Percentiles rank a stretch among this genome's conserved stretches.
phyloP scores from a whole-genome alignment of 2,797 vertebrate species.

The Coluber constrictor region DNA sequence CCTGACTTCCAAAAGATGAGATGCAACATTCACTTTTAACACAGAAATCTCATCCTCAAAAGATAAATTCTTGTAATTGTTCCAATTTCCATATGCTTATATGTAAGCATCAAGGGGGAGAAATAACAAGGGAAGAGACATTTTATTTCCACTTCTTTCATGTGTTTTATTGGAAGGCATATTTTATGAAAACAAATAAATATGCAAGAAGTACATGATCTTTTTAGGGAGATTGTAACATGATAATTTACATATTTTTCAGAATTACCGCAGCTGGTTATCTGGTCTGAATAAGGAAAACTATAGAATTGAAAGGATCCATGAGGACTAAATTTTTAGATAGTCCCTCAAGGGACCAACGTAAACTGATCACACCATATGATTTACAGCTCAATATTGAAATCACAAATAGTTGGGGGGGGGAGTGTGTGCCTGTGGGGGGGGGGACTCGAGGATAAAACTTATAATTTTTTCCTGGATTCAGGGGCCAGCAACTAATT shows the following conservation, averaged over 20 bases:
- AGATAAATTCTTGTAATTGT: not conserved
- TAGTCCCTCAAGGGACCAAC: not conserved
- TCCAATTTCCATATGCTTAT: not conserved
- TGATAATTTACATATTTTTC: not conserved
- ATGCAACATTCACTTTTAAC: not conserved
- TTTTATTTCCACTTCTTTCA: not conserved
- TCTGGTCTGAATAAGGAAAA: not conserved
- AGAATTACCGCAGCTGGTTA: not conserved
- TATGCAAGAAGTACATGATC: not conserved
- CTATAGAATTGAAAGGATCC: constrained; percentile 48
- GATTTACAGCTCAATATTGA: not conserved
- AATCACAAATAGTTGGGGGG: not conserved
- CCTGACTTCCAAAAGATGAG: not conserved
- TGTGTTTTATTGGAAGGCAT: not conserved
- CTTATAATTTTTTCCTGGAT: not conserved
- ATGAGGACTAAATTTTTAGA: constrained; percentile 41
- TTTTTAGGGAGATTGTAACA: not conserved
- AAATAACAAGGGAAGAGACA: not conserved
- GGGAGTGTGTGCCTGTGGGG: not conserved
- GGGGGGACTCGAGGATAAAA: not conserved
- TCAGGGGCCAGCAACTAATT: not conserved
- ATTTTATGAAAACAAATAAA: not conserved
- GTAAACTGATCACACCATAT: not conserved
- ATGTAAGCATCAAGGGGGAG: not conserved
- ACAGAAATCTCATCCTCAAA: not conserved